Base-by-base conservation (phyloP, 1,140 invertebrate genomes). In the Drosophila dunni region DNA sequence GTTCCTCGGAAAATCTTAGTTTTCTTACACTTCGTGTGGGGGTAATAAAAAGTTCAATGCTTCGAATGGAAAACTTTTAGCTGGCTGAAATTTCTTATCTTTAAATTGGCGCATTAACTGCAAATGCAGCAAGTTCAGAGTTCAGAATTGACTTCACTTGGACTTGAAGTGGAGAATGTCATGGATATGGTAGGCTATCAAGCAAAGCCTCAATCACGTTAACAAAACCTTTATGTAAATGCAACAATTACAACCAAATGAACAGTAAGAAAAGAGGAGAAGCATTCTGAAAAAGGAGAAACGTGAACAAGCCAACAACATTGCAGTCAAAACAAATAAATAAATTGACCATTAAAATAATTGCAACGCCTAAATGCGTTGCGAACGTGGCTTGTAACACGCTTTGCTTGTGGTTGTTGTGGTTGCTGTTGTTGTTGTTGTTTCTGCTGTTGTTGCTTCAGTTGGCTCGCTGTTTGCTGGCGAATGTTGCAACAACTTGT, bases 331-430 rank as follows among this genome's bases (percentile, higher is more conserved):
- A 88, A 88, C 83, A 86, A 86, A 86, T 86, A 91, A 90, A 90
- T 90, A 90, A 90, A 90, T 90, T 90, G 86, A 79, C 88, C 88
- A 90, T 90, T 90, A 90, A 90, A 90, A 90, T 90, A 90, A 90
- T 90, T 90, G 86, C 86, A 88, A 89, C 73, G 82, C 82, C 88
- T 81, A 86, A 90, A 90, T 90, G 86, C 83, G 79, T 90, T 77
- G 64, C 72, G 79, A 56, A 82, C 83, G 83, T 86, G 83, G 83
- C 83, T 86, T 88, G 83, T 86, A 83, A 68, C 83, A 86, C 83
- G 83, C 76, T 77, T 86, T 79, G 83, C 63, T 36, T 50, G 70
- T 81, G 75, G 78, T 71, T 77, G 46, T 36, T 50, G 70, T 81
- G 75, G 78, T 71, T 77, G 40, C 45, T 68, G 57, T 54, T 65